phyloP scores from a whole-genome alignment of 2,888 invertebrate species.

The Agrilus cyanescens region DNA sequence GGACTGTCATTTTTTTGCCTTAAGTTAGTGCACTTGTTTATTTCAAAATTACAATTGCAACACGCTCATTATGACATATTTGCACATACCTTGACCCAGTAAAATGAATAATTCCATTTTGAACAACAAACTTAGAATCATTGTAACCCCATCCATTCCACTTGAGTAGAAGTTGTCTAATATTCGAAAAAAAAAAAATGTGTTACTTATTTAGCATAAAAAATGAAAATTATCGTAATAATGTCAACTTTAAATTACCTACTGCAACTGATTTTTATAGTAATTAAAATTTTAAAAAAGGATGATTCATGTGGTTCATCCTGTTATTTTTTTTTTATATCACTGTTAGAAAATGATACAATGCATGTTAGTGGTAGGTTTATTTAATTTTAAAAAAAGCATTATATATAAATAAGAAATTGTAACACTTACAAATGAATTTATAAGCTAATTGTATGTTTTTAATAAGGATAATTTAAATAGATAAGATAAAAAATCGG shows the following conservation, averaged over 20 bases:
- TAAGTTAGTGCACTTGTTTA: no score
- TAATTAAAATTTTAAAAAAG: not conserved
- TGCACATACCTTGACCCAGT: constrained; percentile 66
- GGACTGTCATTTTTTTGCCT: no score
- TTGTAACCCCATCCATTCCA: constrained; percentile 99
- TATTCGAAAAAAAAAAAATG: constrained; percentile 21
- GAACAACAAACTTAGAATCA: constrained; percentile 74
- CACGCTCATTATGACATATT: no score
- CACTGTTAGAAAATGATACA: no score
- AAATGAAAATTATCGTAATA: not conserved
- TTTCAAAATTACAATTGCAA: no score
- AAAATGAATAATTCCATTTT: constrained; percentile 55
- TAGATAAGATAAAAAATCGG: not conserved
- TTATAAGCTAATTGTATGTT: no score
- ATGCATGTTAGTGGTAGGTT: no score
- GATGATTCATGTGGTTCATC: not conserved
- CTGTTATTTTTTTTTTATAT: no score
- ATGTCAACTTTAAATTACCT: not conserved
- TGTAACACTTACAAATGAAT: no score
- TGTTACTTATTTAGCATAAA: not conserved
- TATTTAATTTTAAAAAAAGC: not conserved
- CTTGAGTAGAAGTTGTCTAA: constrained; percentile 81
- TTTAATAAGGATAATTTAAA: not conserved
- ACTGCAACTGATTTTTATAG: no score
- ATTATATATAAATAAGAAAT: no score